These are phyloP conservation scores for Psilopsiagon aurifrons DNA, from an alignment of 2,113 vertebrate genomes.

Conservation along the genomic window DNA sequence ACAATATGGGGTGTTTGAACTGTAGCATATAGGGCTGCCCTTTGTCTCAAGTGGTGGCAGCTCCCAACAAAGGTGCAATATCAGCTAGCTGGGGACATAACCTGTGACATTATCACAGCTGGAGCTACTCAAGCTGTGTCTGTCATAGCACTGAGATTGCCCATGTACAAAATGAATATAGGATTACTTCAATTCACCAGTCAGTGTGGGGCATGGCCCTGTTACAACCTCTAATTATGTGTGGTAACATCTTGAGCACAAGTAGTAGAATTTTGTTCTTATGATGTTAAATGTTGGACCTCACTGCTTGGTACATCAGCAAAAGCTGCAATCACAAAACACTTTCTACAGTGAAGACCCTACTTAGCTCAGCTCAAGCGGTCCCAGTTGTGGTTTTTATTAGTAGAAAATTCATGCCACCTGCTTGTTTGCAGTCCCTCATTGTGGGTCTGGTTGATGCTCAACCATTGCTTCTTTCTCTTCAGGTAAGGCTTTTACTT, in stretches of 20 bases:
- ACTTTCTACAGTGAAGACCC: not conserved
- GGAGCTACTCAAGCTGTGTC: not conserved
- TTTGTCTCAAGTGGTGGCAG: not conserved
- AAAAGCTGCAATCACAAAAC: not conserved
- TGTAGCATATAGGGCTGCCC: not conserved
- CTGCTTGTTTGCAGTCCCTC: rapidly evolving
- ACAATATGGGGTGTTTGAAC: not conserved
- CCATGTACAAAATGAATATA: not conserved
- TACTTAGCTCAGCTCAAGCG: not conserved
- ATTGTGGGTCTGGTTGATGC: not conserved
- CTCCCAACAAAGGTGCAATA: not conserved
- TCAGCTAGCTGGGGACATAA: not conserved
- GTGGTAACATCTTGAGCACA: not conserved
- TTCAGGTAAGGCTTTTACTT: not conserved
- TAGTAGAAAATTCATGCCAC: not conserved
- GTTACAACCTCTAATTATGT: not conserved
- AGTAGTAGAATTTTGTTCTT: not conserved
- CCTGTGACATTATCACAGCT: not conserved
- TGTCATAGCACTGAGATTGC: not conserved
- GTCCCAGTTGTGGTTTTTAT: not conserved
- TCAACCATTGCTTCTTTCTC: rapidly evolving
- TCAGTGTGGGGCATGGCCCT: not conserved
- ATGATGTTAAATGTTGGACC: not conserved
- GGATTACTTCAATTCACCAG: not conserved
- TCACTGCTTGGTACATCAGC: not conserved